Conservation (phyloP, 2,888 invertebrate species). For the Cepaea hortensis region DNA sequence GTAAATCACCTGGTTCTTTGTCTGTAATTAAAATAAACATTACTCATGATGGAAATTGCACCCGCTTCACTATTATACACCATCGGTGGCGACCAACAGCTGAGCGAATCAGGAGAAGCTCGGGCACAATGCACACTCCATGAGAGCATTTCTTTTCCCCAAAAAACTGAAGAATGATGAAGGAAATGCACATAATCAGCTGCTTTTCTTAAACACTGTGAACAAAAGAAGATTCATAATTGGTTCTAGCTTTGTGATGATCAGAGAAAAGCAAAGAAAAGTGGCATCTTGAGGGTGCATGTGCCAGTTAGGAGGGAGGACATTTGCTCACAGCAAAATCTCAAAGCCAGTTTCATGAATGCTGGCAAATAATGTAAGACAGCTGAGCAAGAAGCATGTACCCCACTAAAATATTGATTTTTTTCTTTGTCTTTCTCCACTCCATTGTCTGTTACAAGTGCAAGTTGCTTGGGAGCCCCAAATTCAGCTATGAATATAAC, state of each 20-base stretch:
- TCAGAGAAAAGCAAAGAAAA: constrained; percentile 48
- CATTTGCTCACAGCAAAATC: constrained; percentile 49
- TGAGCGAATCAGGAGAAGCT: constrained; percentile 34
- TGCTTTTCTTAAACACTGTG: constrained; percentile 56
- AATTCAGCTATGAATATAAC: constrained; percentile 63
- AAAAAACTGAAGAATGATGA: constrained; percentile 22
- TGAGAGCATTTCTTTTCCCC: constrained; percentile 32
- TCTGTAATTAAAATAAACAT: constrained; percentile 40
- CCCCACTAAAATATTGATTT: constrained; percentile 67
- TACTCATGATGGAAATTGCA: constrained; percentile 24
- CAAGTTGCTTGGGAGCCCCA: constrained; percentile 66
- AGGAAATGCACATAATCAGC: constrained; percentile 57
- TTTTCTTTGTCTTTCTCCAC: constrained; percentile 72
- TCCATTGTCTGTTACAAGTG: constrained; percentile 69
- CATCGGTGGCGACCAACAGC: constrained; percentile 33
- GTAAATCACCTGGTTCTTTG: constrained; percentile 48
- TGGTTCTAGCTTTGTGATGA: constrained; percentile 58
- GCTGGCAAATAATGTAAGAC: constrained; percentile 60
- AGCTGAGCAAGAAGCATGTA: constrained; percentile 66
- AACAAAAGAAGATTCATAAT: constrained; percentile 62
- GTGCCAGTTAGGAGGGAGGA: constrained; percentile 39
- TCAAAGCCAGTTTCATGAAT: constrained; percentile 54
- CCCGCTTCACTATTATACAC: constrained; percentile 32
- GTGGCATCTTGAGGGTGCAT: constrained; percentile 31
- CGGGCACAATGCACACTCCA: constrained; percentile 35